A percentile compares a stretch with the other conserved stretches of the same genome.
Conservation (phyloP, 1,140 invertebrate species). For the Belonocnema kinseyi region DNA sequence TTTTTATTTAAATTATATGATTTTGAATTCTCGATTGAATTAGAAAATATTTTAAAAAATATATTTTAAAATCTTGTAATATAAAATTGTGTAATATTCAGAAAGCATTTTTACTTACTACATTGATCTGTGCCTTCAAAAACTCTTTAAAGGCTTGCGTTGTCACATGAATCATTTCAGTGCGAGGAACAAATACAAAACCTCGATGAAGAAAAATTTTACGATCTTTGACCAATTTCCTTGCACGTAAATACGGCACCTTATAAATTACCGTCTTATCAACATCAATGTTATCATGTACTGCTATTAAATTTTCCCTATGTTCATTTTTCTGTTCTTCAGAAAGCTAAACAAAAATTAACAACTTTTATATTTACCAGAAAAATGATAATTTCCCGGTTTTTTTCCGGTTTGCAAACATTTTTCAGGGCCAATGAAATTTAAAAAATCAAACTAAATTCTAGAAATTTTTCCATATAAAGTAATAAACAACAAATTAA, state of each 20-base stretch:
- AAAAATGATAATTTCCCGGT: neutral
- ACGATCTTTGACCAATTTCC: conserved; percentile 86
- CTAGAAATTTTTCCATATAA: too few relatives aligned
- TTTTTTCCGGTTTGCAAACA: too few relatives aligned
- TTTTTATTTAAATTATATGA: too few relatives aligned
- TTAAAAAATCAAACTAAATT: too few relatives aligned
- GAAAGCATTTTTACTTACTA: conserved; percentile 74
- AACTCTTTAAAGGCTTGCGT: conserved; percentile 84
- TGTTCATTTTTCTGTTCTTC: conserved; percentile 80
- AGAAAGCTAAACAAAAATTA: conserved; percentile 74
- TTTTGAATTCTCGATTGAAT: too few relatives aligned
- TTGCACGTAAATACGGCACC: conserved; percentile 90
- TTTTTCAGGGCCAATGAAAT: too few relatives aligned
- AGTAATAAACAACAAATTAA: too few relatives aligned
- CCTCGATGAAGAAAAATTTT: conserved; percentile 88
- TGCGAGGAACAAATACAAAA: conserved; percentile 89
- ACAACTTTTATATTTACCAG: neutral
- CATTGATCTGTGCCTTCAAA: conserved; percentile 84
- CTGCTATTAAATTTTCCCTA: conserved; percentile 77
- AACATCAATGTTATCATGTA: conserved; percentile 75
- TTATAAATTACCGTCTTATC: conserved; percentile 83
- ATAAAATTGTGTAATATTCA: too few relatives aligned
- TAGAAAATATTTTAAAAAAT: too few relatives aligned
- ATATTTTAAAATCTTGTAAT: too few relatives aligned
- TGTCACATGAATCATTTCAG: conserved; percentile 89